Evolutionary conservation across 2,888 invertebrate genomes (phyloP).

Genomic region (Tanypteryx hageni): DNA sequence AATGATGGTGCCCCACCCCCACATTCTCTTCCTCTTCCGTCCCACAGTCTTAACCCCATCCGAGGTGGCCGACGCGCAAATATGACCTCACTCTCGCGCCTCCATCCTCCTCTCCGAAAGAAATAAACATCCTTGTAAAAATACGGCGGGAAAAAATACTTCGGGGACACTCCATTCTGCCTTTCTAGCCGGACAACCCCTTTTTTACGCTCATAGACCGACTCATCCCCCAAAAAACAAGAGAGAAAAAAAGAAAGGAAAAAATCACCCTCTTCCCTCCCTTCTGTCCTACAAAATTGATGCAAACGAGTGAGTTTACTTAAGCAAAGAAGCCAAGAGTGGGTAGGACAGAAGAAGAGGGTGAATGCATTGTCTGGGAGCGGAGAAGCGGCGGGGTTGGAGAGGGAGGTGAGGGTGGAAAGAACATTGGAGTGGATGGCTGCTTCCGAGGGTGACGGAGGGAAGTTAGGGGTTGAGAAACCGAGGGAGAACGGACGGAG

Average conservation of each 20-base stretch:
- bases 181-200: background rate
- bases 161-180: background rate
- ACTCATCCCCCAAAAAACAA: background rate
- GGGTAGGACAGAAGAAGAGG: background rate
- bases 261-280: background rate
- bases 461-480: background rate
- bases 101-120: background rate
- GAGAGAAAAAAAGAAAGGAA: background rate
- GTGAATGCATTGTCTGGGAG: background rate
- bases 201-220: background rate
- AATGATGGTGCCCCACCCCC: too few relatives aligned
- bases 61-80: background rate
- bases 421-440: too few relatives aligned
- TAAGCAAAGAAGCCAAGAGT: conserved; percentile 47
- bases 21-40: too few relatives aligned
- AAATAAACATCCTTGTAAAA: background rate
- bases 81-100: background rate
- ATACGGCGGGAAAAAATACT: background rate
- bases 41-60: too few relatives aligned
- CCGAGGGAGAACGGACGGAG: background rate
- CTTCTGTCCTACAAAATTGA: conserved; percentile 9
- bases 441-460: background rate
- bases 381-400: background rate
- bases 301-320: conserved; percentile 36
- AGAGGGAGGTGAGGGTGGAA: too few relatives aligned